Percentiles rank a stretch among this genome's conserved stretches.
These are phyloP conservation scores for Acanthochromis polyacanthus DNA, from an alignment of 2,113 vertebrate genomes.

Conservation along the genomic window DNA sequence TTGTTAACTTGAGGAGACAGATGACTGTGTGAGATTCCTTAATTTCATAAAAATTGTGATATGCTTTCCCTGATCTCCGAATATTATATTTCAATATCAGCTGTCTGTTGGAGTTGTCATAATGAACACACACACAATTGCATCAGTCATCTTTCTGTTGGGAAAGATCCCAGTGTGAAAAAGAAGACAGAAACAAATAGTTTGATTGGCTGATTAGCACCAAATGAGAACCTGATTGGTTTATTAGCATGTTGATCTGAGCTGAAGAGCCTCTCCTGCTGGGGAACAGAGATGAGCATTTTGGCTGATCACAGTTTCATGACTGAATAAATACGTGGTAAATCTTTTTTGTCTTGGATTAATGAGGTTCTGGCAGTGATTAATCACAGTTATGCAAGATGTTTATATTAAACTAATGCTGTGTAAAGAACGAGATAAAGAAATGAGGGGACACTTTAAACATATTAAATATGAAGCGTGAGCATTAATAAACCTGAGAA, in stretches of 20 bases:
- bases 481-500: background rate
- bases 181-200: slow-evolving; percentile 58
- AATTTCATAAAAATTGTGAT: background rate
- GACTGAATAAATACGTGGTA: slow-evolving; percentile 16
- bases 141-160: slow-evolving; percentile 46
- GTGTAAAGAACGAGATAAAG: slow-evolving; percentile 1
- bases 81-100: slow-evolving; percentile 5
- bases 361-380: slow-evolving; percentile 16
- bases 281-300: slow-evolving; percentile 21
- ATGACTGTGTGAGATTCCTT: background rate
- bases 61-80: background rate
- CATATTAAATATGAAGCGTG: background rate
- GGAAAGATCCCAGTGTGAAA: slow-evolving; percentile 48
- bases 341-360: background rate
- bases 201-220: slow-evolving; percentile 71
- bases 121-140: slow-evolving; percentile 6
- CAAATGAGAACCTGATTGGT: slow-evolving; percentile 69
- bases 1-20: slow-evolving; percentile 1
- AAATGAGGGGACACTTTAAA: background rate
- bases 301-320: slow-evolving; percentile 16
- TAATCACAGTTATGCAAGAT: slow-evolving; percentile 13
- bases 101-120: slow-evolving; percentile 10
- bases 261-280: slow-evolving; percentile 43
- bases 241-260: slow-evolving; percentile 70
- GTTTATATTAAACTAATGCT: slow-evolving; percentile 27